Conservation (phyloP, 2,113 vertebrate species). For the Malurus alboscapulatus region DNA sequence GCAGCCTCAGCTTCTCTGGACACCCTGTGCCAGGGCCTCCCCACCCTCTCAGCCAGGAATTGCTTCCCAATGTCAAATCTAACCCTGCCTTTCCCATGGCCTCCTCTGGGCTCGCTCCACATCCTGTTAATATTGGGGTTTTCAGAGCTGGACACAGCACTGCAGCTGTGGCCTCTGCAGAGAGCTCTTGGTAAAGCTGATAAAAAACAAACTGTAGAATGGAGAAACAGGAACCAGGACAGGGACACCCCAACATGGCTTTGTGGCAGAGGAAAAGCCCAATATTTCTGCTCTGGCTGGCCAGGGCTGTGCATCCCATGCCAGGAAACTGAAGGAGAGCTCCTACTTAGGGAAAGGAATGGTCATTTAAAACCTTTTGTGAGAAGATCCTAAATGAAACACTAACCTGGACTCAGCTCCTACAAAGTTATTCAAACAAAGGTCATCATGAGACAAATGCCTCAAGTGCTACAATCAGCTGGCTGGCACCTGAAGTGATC, state of each 20-base stretch:
- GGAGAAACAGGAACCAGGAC: neutral
- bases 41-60: neutral
- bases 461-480: constrained; percentile 42
- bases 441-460: neutral
- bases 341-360: neutral
- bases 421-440: constrained; percentile 38
- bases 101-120: neutral
- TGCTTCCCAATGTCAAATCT: neutral
- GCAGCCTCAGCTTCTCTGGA: neutral
- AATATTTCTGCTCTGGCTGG: neutral
- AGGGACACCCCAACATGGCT: neutral
- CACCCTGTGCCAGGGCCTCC: fast-evolving
- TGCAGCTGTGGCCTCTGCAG: neutral
- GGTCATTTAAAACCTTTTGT: neutral
- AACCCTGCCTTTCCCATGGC: neutral
- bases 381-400: neutral
- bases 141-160: neutral
- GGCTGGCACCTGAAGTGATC: constrained; percentile 2
- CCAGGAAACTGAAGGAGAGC: neutral
- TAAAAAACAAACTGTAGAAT: neutral
- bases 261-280: neutral
- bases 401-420: neutral
- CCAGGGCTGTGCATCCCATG: fast-evolving
- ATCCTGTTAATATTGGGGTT: neutral
- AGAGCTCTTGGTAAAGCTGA: neutral